phyloP scores from a whole-genome alignment of 2,888 invertebrate genomes.

The Callimorpha dominula region DNA sequence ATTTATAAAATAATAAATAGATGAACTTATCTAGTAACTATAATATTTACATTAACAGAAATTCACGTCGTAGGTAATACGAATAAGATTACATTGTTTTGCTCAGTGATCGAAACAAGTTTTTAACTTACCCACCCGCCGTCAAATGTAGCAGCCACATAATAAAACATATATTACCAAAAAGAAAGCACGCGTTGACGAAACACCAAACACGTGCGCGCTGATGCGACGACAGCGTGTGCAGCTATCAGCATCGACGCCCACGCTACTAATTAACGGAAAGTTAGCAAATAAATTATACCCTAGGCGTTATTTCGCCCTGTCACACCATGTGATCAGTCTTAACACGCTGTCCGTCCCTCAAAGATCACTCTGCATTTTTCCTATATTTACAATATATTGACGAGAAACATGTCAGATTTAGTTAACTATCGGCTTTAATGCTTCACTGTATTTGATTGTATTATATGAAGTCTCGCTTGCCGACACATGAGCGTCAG shows the following conservation, averaged over 20 bases:
- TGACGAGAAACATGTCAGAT: constrained; percentile 39
- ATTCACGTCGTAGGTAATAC: constrained; percentile 65
- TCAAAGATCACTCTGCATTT: constrained; percentile 50
- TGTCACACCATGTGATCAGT: constrained; percentile 50
- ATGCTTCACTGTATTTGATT: constrained; percentile 82
- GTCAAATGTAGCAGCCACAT: constrained; percentile 56
- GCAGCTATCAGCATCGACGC: constrained; percentile 55
- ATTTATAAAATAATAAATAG: constrained; percentile 78
- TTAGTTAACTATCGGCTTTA: constrained; percentile 76
- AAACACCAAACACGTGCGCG: constrained; percentile 56
- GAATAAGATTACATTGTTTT: constrained; percentile 28
- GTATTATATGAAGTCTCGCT: constrained; percentile 82
- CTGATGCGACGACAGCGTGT: constrained; percentile 34
- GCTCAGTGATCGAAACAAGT: constrained; percentile 46
- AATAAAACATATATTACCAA: constrained; percentile 64
- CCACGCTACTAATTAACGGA: constrained; percentile 68
- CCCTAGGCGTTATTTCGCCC: constrained; percentile 54
- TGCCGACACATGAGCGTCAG: constrained; percentile 76
- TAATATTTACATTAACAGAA: constrained; percentile 84
- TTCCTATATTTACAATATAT: constrained; percentile 66
- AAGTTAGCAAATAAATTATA: constrained; percentile 69
- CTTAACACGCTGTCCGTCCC: constrained; percentile 46
- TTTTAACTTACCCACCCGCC: constrained; percentile 38
- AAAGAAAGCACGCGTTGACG: constrained; percentile 69
- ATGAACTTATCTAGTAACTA: constrained; percentile 65